These are phyloP conservation scores for Prionace glauca DNA, from an alignment of 2,797 vertebrate species.

Conservation along the genomic window DNA sequence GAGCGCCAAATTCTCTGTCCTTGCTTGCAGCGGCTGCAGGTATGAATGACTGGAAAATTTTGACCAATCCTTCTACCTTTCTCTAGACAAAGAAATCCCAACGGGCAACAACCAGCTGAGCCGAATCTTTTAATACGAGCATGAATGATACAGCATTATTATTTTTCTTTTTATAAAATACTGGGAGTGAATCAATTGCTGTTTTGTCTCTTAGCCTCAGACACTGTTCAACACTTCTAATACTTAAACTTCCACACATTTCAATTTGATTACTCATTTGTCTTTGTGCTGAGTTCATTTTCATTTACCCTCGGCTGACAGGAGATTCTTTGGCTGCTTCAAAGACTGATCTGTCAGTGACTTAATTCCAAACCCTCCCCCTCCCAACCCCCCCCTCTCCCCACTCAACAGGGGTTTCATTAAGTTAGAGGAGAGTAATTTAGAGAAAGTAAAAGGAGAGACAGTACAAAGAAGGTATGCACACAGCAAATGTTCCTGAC, in stretches of 20 bases:
- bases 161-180: too few species aligned
- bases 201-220: constrained; percentile 5
- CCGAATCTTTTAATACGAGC: not conserved
- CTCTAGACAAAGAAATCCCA: not conserved
- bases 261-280: not conserved
- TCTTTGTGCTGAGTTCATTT: not conserved
- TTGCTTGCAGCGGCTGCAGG: too few species aligned
- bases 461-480: constrained; percentile 10
- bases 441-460: constrained; percentile 14
- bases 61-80: not conserved
- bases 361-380: not conserved
- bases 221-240: not conserved
- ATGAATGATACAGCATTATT: not conserved
- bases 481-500: not conserved
- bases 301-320: not conserved
- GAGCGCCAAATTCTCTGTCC: too few species aligned
- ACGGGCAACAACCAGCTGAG: too few species aligned
- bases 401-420: constrained; percentile 21
- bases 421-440: not conserved
- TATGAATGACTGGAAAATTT: too few species aligned
- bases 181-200: not conserved
- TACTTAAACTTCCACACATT: not conserved
- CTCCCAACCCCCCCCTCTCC: not conserved
- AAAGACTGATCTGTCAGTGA: not conserved
- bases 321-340: not conserved